Evolutionary conservation across 2,888 invertebrate species (phyloP).

Genomic region (Anarsia innoxiella): DNA sequence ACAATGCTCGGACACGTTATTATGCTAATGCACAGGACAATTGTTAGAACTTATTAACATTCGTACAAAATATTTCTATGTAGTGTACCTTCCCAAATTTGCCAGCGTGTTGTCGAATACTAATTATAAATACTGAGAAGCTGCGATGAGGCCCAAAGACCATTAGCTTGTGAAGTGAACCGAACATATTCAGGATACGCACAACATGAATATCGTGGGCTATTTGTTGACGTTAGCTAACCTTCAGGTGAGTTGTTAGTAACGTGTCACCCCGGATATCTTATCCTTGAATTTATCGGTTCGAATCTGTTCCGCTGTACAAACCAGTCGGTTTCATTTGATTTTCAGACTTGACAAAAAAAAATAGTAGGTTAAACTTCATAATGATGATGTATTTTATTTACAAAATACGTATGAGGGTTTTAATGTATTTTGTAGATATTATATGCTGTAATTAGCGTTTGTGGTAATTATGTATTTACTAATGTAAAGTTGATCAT

Average conservation of each 20-base stretch:
- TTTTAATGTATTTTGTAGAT: no score
- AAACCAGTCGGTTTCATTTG: no score
- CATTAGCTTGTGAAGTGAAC: slow-evolving; percentile 20
- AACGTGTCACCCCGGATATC: no score
- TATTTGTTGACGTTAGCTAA: slow-evolving; percentile 34
- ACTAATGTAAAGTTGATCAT: no score
- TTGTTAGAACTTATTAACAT: slow-evolving; percentile 37
- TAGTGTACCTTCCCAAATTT: slow-evolving; percentile 28
- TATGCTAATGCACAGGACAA: slow-evolving; percentile 39
- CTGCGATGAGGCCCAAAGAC: slow-evolving; percentile 18
- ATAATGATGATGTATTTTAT: no score
- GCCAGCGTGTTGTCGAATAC: slow-evolving; percentile 33
- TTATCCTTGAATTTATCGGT: no score
- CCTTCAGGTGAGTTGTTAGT: slow-evolving; percentile 32
- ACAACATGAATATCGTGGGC: slow-evolving; percentile 30
- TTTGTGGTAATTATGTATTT: no score
- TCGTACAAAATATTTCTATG: slow-evolving; percentile 30
- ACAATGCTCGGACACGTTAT: slow-evolving; percentile 22
- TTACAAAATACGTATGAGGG: no score
- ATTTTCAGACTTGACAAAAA: no score
- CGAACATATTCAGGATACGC: slow-evolving; percentile 12
- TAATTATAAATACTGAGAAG: slow-evolving; percentile 39
- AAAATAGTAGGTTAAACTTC: no score
- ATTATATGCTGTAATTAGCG: no score
- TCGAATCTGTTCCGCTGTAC: no score